Conservation (phyloP, 2,888 invertebrate genomes). For the Torymus aiolomorphi region DNA sequence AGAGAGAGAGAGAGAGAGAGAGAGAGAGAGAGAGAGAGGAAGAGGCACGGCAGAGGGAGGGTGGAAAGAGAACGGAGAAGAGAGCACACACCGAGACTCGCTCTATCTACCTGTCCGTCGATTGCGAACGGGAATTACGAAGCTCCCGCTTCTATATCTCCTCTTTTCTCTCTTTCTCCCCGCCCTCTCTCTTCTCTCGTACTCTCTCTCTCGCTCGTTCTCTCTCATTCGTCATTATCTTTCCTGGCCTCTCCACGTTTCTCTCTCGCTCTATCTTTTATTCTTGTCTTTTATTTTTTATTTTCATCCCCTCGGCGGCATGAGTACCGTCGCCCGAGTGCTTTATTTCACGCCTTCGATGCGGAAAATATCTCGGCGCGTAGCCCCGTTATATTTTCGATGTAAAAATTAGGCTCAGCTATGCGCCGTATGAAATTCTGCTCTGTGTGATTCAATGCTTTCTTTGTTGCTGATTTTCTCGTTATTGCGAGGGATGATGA, state of each 20-base stretch:
- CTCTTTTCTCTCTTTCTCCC: not conserved
- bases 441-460: slow-evolving; percentile 16
- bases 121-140: slow-evolving; percentile 33
- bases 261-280: not conserved
- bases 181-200: not conserved
- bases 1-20: no score
- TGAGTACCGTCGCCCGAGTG: not conserved
- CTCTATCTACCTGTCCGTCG: slow-evolving; percentile 37
- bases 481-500: slow-evolving; percentile 14
- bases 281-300: slow-evolving; percentile 11
- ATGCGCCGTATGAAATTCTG: not conserved
- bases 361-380: slow-evolving; percentile 40
- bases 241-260: not conserved
- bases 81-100: no score
- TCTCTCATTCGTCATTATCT: slow-evolving; percentile 25
- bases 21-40: no score
- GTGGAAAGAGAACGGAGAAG: no score
- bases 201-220: not conserved
- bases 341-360: slow-evolving; percentile 43
- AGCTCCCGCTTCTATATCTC: not conserved
- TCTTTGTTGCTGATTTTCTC: slow-evolving; percentile 27
- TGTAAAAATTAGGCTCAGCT: slow-evolving; percentile 30
- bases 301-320: not conserved
- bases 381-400: slow-evolving; percentile 2
- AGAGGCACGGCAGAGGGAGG: no score